Evolutionary conservation across 2,888 invertebrate genomes (phyloP), one percentile per base, ranked within the genome.

Genomic region (Drosophila putrida): DNA sequence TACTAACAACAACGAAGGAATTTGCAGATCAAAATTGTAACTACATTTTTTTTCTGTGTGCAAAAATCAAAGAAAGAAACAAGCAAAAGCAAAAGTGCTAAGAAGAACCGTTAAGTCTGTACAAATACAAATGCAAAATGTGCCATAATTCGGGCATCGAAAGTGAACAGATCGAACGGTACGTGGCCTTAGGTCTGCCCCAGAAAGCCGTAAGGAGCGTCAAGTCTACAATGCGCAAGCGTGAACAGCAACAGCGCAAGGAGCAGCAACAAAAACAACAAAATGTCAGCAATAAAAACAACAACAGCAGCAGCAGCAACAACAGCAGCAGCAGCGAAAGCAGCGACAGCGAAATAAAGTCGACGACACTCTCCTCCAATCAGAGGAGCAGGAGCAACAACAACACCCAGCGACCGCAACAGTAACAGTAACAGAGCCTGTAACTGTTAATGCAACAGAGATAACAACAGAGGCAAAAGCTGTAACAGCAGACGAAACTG

Each of bases 171-270:
- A 92, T 92, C 78, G 91, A 92, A 74, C 85, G 89, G 73, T 90
- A 89, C 64, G 85, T 90, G 65, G 90, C 91, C 71, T 80, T 89
- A 71, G 92, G 92, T 44, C 91, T 92, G 91, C 92, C 92, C 15
- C 81, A 88, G 13, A 92, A 92, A 80, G 84, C 92, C 38, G 88
- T 92, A 28, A 89, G 84, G 75, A 89, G 89, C 35, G 90, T 92
- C 27, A 87, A 89, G 71, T 82, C 89, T 51, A 91, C 91, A 33
- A 80, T 92, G 61, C 82, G 82, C 64, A 91, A 92, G 70, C 90
- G 91, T 35, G 88, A 76, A 78, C 67, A 76, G 50, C 70, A 78
- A 44, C 46, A 63, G 57, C 41, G 31, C 20, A n/a, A 33, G 15
- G 15, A 55, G 41, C 41, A 57, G 8, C 54, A 71, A 27, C 68